Base-by-base conservation (phyloP, 2,888 invertebrate species). In the Acronicta aceris region DNA sequence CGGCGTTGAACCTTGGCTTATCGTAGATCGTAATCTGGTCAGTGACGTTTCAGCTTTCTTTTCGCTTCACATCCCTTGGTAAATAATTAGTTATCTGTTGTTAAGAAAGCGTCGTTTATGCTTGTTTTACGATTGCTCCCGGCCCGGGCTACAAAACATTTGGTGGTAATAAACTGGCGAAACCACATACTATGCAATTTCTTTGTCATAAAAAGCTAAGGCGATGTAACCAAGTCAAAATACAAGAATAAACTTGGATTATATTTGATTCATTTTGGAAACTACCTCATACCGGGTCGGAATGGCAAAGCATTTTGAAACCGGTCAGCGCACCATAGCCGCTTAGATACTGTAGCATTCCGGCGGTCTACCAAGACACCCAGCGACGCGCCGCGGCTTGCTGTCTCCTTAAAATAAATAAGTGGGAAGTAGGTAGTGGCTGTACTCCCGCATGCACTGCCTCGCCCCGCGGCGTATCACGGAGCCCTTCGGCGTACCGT, bases 51-150 rank as follows among this genome's bases (percentile, higher is more conserved):
- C 48, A 17, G 50, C n/a, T 59, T 49, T 59, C n/a, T 36, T 41
- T 49, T 42, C 41, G 21, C 21, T 57, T 36, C 42, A 40, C 40
- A 21, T 54, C 40, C 57, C 33, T 51, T 60, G 67, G 59, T 65
- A 36, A 71, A 62, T 65, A 64, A 66, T 65, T 65, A 50, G 25
- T 55, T 57, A 52, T 59, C 38, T 61, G 49, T 27, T 71, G 59
- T 74, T 67, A 42, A 45, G 51, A 33, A 59, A 55, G 17, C 56
- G 36, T 42, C n/a, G 58, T 76, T 72, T 63, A 61, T 66, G 51
- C 47, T 21, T 45, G 3, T 70, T 75, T 74, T 70, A 77, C 65
- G 61, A 51, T 59, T 66, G 25, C 59, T 70, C 54, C 60, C 54
- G 45, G 52, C 2, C 4, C 21, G 21, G 4, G 51, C 72, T 60